These are phyloP conservation scores for Gonocerus acuteangulatus DNA, from an alignment of 2,888 invertebrate species.

Conservation along the genomic window DNA sequence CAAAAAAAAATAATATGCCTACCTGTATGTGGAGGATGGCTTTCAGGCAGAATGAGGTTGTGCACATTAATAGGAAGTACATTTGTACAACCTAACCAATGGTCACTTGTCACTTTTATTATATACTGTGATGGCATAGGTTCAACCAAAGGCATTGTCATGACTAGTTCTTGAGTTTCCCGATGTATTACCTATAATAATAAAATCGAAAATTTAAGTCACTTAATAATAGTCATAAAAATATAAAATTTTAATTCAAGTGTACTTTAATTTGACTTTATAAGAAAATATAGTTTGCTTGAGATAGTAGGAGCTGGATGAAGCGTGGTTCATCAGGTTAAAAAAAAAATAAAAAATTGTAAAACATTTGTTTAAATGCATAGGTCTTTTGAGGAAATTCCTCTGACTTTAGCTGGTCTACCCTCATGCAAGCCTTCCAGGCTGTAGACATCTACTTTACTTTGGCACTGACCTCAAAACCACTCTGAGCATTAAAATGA, in stretches of 20 bases:
- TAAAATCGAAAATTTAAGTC: slow-evolving; percentile 2
- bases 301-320: not conserved
- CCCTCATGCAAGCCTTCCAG: too few relatives aligned
- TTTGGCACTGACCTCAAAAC: too few relatives aligned
- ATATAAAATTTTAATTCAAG: not conserved
- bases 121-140: slow-evolving; percentile 89
- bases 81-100: slow-evolving; percentile 61
- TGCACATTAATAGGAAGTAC: slow-evolving; percentile 65
- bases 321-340: not conserved
- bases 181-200: slow-evolving; percentile 58
- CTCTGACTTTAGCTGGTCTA: too few relatives aligned
- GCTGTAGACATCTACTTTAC: too few relatives aligned
- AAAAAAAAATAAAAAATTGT: too few relatives aligned
- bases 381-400: too few relatives aligned
- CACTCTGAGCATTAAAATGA: too few relatives aligned
- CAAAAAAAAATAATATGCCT: slow-evolving; percentile 35
- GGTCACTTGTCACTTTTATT: slow-evolving; percentile 77
- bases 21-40: slow-evolving; percentile 87
- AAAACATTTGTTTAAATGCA: too few relatives aligned
- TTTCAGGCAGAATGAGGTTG: slow-evolving; percentile 82
- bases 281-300: not conserved
- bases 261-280: too few relatives aligned
- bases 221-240: too few relatives aligned
- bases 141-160: slow-evolving; percentile 90
- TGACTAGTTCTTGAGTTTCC: slow-evolving; percentile 76